Base-by-base conservation (phyloP, 2,113 vertebrate genomes). In the Lamprotornis superbus region DNA sequence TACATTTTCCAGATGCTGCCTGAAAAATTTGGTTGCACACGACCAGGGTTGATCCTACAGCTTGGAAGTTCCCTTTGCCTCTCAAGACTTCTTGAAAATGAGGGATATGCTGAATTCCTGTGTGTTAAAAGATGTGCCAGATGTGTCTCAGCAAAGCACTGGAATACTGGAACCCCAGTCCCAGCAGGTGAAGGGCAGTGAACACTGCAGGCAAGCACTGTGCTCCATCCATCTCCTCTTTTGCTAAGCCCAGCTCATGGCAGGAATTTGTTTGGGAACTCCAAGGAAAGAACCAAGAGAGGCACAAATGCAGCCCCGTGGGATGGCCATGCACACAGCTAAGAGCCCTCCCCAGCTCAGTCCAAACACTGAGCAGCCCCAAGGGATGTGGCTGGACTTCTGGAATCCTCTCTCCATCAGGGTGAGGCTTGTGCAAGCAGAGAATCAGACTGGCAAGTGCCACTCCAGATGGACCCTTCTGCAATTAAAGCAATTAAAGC, bases 1-100 rank as follows among this genome's bases (percentile, higher is more conserved):
- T 9, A 46, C 60, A 64, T 93, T 86, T 94, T 81, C 90, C 90
- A 95, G 93, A 83, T 77, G 90, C 50, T 79, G 83, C 52, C 73
- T 47, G 59, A 86, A 75, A 93, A 85, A 46, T 33, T 22, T 10
- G 59, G 37, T 65, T 64, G 46, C 8, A 0, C 6, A 4, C 5
- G 50, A 70, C 31, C 21, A 25, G 42, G 67, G 83, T 42, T 74
- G 84, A 53, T 78, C 61, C 74, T 24, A 31, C 23, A 74, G 82
- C 71, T 69, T 63, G 33, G 53, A 69, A 65, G 47, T 65, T 73
- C 37, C 52, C 63, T 56, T 56, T 70, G 31, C 55, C 8, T 8
- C 13, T 1, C 0, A 4, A 11, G 21, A 35, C 55, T 83, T 91
- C 21, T 47, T 22, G 70, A 17, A 24, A 46, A 37, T 10, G 30